phyloP scores from a whole-genome alignment of 2,888 invertebrate genomes.

The Melieria crassipennis region DNA sequence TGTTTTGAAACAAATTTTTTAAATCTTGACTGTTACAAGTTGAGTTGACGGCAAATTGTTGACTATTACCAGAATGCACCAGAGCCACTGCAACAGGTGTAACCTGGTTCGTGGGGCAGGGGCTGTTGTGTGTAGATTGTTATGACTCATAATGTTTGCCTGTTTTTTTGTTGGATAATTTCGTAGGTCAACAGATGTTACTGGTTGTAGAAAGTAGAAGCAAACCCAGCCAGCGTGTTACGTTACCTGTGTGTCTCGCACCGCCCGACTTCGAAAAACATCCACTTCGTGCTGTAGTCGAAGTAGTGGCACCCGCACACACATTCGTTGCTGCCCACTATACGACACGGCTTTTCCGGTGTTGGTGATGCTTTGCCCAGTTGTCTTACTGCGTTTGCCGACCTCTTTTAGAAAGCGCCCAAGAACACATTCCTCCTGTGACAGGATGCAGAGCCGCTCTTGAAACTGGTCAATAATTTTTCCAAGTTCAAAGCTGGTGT shows the following conservation, averaged over 20 bases:
- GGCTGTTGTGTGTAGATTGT: no score
- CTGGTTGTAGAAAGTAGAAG: no score
- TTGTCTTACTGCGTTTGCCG: constrained; percentile 87
- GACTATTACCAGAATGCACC: no score
- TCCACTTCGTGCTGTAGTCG: constrained; percentile 96
- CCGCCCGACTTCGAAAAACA: constrained; percentile 93
- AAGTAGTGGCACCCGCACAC: constrained; percentile 84
- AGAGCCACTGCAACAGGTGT: no score
- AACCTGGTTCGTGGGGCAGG: no score
- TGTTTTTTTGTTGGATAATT: no score
- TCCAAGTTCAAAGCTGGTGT: constrained; percentile 87
- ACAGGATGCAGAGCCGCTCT: constrained; percentile 89
- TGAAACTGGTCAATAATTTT: constrained; percentile 92
- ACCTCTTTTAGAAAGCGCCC: constrained; percentile 94
- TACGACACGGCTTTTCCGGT: constrained; percentile 89
- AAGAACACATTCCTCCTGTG: constrained; percentile 95
- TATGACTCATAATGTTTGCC: no score
- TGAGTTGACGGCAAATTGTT: no score
- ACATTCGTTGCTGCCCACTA: constrained; percentile 91
- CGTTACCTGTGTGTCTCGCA: constrained; percentile 62
- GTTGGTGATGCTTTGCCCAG: constrained; percentile 83
- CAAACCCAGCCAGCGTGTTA: no score
- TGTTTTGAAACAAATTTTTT: no score
- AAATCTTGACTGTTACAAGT: no score
- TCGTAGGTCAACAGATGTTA: no score